Percentiles rank a stretch among this genome's conserved stretches.
Conservation (phyloP, 2,113 vertebrate species). For the Eulemur rufifrons region DNA sequence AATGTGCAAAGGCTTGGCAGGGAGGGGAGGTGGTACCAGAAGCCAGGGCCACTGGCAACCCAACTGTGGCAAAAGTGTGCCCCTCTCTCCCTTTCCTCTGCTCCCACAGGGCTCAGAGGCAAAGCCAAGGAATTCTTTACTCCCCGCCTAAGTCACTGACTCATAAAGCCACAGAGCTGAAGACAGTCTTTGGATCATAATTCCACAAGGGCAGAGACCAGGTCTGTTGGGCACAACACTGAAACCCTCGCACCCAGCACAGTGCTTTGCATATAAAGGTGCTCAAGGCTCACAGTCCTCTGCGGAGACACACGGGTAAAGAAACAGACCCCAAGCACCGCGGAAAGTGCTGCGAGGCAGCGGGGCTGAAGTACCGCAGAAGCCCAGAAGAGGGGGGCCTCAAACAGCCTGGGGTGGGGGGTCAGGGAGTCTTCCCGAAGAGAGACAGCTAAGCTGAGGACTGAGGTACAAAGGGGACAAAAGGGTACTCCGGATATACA, state of each 20-base stretch:
- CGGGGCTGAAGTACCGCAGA: background rate
- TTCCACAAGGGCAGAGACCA: background rate
- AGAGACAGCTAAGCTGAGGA: background rate
- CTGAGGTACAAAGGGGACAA: background rate
- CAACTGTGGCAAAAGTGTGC: background rate
- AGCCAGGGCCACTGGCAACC: background rate
- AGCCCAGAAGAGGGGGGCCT: background rate
- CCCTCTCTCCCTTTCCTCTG: background rate
- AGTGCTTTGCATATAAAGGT: background rate
- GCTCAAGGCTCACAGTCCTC: background rate
- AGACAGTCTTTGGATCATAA: background rate
- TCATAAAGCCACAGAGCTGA: background rate
- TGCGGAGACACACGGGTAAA: background rate
- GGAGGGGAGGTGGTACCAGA: background rate
- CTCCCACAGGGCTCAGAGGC: background rate
- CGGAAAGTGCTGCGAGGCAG: background rate
- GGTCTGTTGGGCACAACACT: background rate
- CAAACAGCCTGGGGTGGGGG: background rate
- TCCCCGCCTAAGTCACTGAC: background rate
- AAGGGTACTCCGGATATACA: fast-evolving
- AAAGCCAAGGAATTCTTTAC: background rate
- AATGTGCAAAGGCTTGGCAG: background rate
- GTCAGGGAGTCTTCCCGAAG: background rate
- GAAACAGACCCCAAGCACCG: background rate
- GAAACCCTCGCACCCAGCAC: background rate